These are phyloP conservation scores for Stichodactyla mertensii DNA, from an alignment of 64 coral and sea anemone species.

Conservation along the genomic window DNA sequence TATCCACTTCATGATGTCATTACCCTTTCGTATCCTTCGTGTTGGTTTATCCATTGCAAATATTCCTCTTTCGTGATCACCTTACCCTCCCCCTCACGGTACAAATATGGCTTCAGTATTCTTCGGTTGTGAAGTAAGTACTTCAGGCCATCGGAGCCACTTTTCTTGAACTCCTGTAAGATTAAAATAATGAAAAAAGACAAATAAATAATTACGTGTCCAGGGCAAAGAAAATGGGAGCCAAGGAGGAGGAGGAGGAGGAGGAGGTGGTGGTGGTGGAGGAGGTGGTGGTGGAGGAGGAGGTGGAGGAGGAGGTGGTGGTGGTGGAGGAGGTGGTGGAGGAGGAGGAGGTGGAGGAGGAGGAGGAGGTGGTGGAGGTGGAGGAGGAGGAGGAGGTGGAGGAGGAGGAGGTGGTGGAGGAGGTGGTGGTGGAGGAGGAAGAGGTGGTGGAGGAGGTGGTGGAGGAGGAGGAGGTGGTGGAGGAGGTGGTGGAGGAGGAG, in stretches of 20 bases:
- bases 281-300: not conserved
- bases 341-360: too few species aligned
- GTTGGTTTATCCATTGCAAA: slow-evolving; percentile 27
- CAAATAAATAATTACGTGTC: not conserved
- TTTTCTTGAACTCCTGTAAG: slow-evolving; percentile 20
- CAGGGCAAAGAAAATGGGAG: not conserved
- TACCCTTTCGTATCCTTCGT: not conserved
- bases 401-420: too few species aligned
- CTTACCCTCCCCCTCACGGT: slow-evolving; percentile 56
- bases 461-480: too few species aligned
- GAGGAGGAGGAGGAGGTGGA: too few species aligned
- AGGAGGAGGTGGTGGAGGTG: too few species aligned
- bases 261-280: not conserved
- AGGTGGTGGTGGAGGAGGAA: too few species aligned
- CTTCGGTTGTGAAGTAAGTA: slow-evolving; percentile 6
- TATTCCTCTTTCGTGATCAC: slow-evolving; percentile 54
- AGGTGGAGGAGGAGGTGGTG: not conserved
- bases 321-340: too few species aligned
- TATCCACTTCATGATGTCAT: not conserved
- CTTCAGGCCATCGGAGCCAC: not conserved
- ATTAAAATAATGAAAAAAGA: not conserved
- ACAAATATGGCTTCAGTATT: slow-evolving; percentile 43
- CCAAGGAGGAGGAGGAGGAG: too few species aligned
- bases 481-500: not conserved
- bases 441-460: too few species aligned